Conservation (phyloP, 2,797 vertebrate species). For the Scyliorhinus canicula region DNA sequence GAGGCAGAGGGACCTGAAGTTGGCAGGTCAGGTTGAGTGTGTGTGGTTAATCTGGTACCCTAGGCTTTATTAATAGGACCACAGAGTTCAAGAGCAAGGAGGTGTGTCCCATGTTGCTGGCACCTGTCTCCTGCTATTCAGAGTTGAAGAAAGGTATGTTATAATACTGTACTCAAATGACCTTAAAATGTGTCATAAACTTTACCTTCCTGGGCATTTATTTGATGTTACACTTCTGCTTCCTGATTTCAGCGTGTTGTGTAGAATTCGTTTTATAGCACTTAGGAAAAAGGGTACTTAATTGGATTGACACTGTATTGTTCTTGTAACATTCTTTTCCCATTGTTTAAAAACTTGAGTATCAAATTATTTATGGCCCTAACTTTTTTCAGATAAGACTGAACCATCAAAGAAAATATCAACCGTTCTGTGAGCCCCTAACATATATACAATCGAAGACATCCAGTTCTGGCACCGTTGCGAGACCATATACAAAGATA, state of each 20-base stretch:
- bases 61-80: no score
- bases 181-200: background rate
- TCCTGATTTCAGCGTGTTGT: background rate
- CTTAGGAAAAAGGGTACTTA: background rate
- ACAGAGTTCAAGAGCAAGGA: no score
- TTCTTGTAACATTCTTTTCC: background rate
- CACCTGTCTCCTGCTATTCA: background rate
- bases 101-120: no score
- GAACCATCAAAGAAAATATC: background rate
- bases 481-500: constrained; percentile 37
- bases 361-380: background rate
- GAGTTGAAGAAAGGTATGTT: background rate
- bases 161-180: background rate
- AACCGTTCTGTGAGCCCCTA: background rate
- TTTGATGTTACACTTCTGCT: background rate
- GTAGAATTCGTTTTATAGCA: background rate
- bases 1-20: no score
- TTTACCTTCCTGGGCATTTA: background rate
- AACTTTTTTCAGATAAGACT: background rate
- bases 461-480: background rate
- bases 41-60: no score
- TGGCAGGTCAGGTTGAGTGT: no score
- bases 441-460: background rate
- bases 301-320: background rate
- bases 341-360: background rate